A percentile compares a stretch with the other conserved stretches of the same genome.
These are phyloP conservation scores for Arrhopalites spinosus DNA, from an alignment of 2,888 invertebrate species.

Conservation along the genomic window DNA sequence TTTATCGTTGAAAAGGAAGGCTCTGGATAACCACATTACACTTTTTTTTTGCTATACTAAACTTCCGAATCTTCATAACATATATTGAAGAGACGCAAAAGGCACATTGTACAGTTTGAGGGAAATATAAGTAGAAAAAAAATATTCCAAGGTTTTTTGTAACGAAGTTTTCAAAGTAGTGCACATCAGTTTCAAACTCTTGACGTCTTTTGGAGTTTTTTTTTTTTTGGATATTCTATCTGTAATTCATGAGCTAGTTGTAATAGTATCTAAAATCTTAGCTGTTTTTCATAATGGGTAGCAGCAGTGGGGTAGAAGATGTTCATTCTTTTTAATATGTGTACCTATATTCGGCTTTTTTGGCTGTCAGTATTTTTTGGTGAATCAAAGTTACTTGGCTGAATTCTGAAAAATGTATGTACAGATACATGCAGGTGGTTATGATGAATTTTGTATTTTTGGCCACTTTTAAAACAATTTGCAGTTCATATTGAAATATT, in stretches of 20 bases:
- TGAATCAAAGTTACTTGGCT: no score
- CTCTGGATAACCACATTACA: constrained; percentile 18
- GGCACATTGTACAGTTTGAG: background rate
- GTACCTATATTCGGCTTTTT: no score
- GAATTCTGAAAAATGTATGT: no score
- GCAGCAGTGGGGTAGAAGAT: background rate
- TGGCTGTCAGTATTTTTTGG: no score
- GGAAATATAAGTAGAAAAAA: background rate
- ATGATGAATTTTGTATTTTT: no score
- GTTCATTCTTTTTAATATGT: no score
- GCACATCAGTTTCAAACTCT: background rate
- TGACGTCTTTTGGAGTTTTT: background rate
- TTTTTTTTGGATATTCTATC: background rate
- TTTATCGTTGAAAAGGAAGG: constrained; percentile 1
- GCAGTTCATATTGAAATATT: no score
- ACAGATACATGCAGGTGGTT: no score
- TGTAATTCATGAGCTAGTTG: background rate
- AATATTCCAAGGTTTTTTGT: background rate
- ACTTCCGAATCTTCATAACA: constrained; percentile 9
- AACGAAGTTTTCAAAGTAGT: background rate
- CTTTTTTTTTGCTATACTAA: background rate
- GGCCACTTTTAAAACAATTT: no score
- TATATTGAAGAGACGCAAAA: no score
- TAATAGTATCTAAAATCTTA: no score
- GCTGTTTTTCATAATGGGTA: background rate